Evolutionary conservation across 2,888 invertebrate genomes (phyloP).

Genomic region (Plebejus argus): DNA sequence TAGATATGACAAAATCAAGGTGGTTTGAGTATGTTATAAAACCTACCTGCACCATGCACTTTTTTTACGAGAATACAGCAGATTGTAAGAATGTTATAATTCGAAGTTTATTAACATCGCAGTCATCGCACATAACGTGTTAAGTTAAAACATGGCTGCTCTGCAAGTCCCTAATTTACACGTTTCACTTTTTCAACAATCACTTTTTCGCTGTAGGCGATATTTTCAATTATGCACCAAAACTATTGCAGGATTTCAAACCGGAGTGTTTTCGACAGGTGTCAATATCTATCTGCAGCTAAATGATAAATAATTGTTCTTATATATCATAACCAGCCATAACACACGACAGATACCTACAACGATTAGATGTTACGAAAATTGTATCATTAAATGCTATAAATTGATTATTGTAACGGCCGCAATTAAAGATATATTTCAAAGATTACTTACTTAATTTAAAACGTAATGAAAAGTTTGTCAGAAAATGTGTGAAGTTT

Average conservation of each 20-base stretch:
- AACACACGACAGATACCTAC: not conserved
- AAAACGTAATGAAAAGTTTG: no score
- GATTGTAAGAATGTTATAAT: no score
- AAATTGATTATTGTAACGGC: no score
- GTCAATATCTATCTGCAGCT: conserved; percentile 1
- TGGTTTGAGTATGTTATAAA: no score
- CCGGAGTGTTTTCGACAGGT: not conserved
- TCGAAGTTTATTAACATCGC: no score
- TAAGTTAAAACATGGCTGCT: not conserved
- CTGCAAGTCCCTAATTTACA: not conserved
- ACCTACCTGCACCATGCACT: no score
- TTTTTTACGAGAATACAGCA: no score
- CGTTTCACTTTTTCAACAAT: not conserved
- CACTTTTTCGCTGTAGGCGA: not conserved
- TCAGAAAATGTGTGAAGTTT: not conserved
- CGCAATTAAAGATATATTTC: no score
- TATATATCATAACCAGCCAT: not conserved
- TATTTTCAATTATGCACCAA: conserved; percentile 1
- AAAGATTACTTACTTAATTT: no score
- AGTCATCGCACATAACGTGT: no score
- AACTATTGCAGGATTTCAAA: not conserved
- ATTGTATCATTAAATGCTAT: no score
- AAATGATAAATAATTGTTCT: not conserved
- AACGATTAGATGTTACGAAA: not conserved
- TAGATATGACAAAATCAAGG: no score